phyloP scores from a whole-genome alignment of 1,140 invertebrate species.

The Halesus radiatus region DNA sequence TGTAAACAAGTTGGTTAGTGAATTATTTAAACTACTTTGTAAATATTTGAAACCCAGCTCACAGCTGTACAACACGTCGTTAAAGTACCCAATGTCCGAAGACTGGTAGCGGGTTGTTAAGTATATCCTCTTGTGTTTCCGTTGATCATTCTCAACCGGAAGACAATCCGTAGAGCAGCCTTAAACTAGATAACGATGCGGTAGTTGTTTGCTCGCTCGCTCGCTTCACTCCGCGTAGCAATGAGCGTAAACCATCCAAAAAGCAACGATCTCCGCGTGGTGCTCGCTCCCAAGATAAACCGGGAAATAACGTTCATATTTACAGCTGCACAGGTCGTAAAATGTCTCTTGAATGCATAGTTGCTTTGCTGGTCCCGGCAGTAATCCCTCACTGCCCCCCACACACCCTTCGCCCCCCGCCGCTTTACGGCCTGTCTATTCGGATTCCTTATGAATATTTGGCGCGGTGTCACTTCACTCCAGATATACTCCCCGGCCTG shows the following conservation, averaged over 20 bases:
- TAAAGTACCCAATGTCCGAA: too few relatives aligned
- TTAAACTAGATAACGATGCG: too few relatives aligned
- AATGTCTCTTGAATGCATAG: conserved; percentile 9
- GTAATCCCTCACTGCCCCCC: neutral
- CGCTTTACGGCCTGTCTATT: conserved; percentile 6
- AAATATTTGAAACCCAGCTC: too few relatives aligned
- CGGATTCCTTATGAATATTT: conserved; percentile 31
- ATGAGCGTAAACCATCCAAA: neutral
- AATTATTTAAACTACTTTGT: too few relatives aligned
- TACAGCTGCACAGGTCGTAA: neutral
- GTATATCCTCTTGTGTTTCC: too few relatives aligned
- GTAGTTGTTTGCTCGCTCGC: too few relatives aligned
- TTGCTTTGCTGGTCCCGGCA: neutral
- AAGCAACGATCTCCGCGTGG: neutral
- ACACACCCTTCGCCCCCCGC: neutral
- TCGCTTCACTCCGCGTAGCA: neutral
- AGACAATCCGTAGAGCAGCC: too few relatives aligned
- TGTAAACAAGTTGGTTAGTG: too few relatives aligned
- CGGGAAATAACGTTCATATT: neutral
- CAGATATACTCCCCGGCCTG: neutral
- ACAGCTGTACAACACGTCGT: too few relatives aligned
- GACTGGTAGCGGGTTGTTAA: too few relatives aligned
- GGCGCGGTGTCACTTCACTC: conserved; percentile 5
- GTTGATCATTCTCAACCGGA: too few relatives aligned
- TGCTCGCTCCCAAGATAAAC: neutral